These are phyloP conservation scores for Saturnia pavonia DNA, from an alignment of 2,888 invertebrate genomes.

Conservation along the genomic window DNA sequence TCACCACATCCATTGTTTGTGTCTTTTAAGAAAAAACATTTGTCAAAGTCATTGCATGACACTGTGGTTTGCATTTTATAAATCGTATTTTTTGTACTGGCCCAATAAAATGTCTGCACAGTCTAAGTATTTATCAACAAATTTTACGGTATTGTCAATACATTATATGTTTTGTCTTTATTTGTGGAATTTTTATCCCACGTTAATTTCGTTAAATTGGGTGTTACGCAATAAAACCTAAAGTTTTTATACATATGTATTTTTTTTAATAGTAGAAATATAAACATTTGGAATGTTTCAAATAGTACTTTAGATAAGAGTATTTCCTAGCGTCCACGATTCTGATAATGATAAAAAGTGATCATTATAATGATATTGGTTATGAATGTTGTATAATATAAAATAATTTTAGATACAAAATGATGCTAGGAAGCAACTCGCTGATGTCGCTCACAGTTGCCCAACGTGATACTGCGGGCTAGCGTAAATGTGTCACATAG, in stretches of 20 bases:
- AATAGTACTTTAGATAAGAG: too few species aligned
- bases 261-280: too few species aligned
- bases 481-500: conserved; percentile 65
- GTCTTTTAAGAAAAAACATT: neutral
- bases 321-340: too few species aligned
- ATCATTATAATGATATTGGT: too few species aligned
- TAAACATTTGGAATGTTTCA: too few species aligned
- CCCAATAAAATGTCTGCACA: neutral
- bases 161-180: neutral
- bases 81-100: neutral
- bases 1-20: neutral
- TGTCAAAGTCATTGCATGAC: neutral
- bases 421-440: neutral
- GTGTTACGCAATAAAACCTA: too few species aligned
- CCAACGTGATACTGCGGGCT: conserved; percentile 23
- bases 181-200: neutral
- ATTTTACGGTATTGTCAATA: neutral
- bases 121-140: neutral
- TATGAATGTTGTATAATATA: neutral
- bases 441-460: conserved; percentile 15
- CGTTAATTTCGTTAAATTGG: neutral
- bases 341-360: too few species aligned
- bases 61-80: neutral
- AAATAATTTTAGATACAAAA: neutral
- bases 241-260: too few species aligned